Percentiles rank a stretch among this genome's conserved stretches.
Evolutionary conservation across 2,797 vertebrate species (phyloP).

Genomic region (Chelmon rostratus): DNA sequence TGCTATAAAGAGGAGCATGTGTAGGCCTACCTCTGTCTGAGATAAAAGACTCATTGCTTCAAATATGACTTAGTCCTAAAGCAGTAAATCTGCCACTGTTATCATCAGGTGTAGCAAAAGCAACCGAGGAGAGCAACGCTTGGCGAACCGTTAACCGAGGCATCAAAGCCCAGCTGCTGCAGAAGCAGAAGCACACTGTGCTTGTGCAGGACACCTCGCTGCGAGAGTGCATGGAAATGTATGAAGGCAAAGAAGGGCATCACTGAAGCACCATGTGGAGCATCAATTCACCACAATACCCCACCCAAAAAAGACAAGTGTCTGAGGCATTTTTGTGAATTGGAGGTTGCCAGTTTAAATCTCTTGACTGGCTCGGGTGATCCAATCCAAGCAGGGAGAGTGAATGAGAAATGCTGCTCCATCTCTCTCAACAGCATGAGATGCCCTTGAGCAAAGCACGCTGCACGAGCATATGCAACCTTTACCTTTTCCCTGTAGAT

Average conservation of each 20-base stretch:
- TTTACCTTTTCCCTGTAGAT: neutral
- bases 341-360: neutral
- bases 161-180: neutral
- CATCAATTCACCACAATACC: neutral
- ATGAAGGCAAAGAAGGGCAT: neutral
- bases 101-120: neutral
- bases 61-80: neutral
- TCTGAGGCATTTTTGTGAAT: neutral
- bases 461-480: neutral
- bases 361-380: neutral
- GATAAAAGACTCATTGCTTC: neutral
- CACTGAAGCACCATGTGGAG: neutral
- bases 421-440: neutral
- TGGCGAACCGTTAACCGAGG: neutral
- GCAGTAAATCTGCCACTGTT: neutral
- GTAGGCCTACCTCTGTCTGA: neutral
- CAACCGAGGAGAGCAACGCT: neutral
- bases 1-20: neutral
- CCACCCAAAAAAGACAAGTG: no score
- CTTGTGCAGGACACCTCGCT: neutral
- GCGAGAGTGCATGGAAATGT: neutral
- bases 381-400: neutral
- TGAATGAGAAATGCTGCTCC: neutral
- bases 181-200: neutral
- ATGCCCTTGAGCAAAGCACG: slow-evolving; percentile 24